These are phyloP conservation scores for Limnephilus auricula DNA, from an alignment of 2,888 invertebrate species.

Conservation along the genomic window DNA sequence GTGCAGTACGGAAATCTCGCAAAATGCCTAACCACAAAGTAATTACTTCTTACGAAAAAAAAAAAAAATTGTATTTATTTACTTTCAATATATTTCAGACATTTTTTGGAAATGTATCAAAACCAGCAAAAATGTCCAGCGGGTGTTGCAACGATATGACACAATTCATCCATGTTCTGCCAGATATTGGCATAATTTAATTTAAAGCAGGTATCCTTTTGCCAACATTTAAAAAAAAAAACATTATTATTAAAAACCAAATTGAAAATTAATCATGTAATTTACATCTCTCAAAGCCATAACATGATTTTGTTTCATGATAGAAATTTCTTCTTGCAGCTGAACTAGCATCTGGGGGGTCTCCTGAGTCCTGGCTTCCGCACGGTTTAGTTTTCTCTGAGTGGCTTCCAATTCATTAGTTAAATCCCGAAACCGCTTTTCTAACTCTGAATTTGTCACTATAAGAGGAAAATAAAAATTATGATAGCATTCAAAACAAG, in stretches of 20 bases:
- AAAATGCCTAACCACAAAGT: no score
- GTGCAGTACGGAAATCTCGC: no score
- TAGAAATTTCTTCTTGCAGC: constrained; percentile 85
- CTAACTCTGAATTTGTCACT: constrained; percentile 73
- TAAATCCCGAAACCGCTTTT: constrained; percentile 77
- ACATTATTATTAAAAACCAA: no score
- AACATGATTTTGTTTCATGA: constrained; percentile 85
- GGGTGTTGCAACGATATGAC: no score
- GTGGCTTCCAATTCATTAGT: constrained; percentile 82
- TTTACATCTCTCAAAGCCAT: constrained; percentile 81
- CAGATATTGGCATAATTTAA: no score
- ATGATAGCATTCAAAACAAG: neutral
- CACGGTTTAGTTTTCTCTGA: constrained; percentile 80
- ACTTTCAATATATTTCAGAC: no score
- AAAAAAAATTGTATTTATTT: no score
- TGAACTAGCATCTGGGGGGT: constrained; percentile 82
- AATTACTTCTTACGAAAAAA: no score
- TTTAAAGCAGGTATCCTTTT: neutral
- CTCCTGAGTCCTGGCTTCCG: constrained; percentile 79
- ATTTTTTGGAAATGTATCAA: no score
- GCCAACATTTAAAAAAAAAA: neutral
- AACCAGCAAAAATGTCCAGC: no score
- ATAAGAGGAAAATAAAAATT: neutral
- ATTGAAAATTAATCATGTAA: neutral
- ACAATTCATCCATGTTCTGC: no score